Conservation (phyloP, 2,113 vertebrate genomes). For the Ameiurus melas region DNA sequence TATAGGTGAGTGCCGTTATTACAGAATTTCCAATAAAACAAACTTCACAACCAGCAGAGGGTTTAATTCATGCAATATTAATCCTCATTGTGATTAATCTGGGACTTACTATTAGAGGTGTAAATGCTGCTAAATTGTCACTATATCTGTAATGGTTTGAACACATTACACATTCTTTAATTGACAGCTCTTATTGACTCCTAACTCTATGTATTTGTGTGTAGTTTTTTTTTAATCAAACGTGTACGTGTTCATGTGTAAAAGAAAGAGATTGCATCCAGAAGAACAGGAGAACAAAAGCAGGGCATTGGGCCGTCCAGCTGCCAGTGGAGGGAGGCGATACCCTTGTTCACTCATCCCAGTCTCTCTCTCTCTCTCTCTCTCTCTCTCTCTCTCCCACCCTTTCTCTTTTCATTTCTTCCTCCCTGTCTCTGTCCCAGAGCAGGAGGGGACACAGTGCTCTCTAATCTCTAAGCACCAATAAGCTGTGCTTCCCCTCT, state of each 20-base stretch:
- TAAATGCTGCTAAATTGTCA: conserved; percentile 43
- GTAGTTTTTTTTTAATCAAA: conserved; percentile 12
- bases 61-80: conserved; percentile 65
- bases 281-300: conserved; percentile 44
- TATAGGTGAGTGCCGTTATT: background rate
- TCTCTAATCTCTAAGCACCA: conserved; percentile 62
- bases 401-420: conserved; percentile 19
- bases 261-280: background rate
- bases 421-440: conserved; percentile 17
- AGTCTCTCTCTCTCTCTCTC: conserved; percentile 3
- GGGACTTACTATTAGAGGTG: conserved; percentile 59
- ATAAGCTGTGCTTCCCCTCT: conserved; percentile 49
- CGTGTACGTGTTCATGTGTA: conserved; percentile 5
- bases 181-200: background rate
- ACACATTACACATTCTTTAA: background rate
- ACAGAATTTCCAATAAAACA: background rate
- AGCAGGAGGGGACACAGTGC: conserved; percentile 41
- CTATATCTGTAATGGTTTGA: background rate
- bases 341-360: conserved; percentile 22
- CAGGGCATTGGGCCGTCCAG: conserved; percentile 40
- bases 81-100: conserved; percentile 63
- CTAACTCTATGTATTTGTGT: background rate
- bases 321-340: conserved; percentile 38
- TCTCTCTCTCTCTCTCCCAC: background rate
- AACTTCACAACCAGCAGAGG: conserved; percentile 55